Conservation (phyloP, 2,797 vertebrate genomes). For the Myotis findleyi region DNA sequence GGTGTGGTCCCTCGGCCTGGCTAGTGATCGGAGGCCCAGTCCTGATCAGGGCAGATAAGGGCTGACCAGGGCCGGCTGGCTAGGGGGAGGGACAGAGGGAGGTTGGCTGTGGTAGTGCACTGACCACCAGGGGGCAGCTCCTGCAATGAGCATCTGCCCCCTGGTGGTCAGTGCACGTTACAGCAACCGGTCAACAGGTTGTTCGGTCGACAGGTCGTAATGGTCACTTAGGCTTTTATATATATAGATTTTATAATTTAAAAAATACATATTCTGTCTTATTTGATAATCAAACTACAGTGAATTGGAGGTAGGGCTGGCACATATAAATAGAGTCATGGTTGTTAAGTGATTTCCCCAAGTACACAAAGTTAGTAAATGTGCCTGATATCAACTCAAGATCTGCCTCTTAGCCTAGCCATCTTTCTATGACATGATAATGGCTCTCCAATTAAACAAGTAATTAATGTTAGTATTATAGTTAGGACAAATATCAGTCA, state of each 20-base stretch:
- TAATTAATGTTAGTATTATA: constrained; percentile 2
- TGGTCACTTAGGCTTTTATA: too few relatives aligned
- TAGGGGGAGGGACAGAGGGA: rapidly evolving
- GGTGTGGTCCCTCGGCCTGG: too few relatives aligned
- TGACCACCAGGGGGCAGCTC: too few relatives aligned
- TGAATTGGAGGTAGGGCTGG: not conserved
- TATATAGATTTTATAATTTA: not conserved
- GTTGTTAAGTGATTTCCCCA: not conserved
- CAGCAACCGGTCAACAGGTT: too few relatives aligned
- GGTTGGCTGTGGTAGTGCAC: too few relatives aligned
- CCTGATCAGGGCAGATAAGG: too few relatives aligned
- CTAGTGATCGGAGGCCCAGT: too few relatives aligned
- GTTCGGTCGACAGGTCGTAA: too few relatives aligned
- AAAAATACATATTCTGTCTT: not conserved
- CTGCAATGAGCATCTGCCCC: too few relatives aligned
- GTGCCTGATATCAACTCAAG: not conserved
- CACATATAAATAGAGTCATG: not conserved
- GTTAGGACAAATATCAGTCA: constrained; percentile 25
- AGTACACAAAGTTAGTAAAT: constrained; percentile 16
- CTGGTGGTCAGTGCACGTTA: too few relatives aligned
- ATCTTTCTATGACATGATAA: not conserved
- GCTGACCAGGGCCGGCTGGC: too few relatives aligned
- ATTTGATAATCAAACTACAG: not conserved
- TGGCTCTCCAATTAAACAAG: constrained; percentile 29
- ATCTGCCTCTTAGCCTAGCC: not conserved